Evolutionary conservation across 2,888 invertebrate genomes (phyloP).

Genomic region (Zaprionus bogoriensis): DNA sequence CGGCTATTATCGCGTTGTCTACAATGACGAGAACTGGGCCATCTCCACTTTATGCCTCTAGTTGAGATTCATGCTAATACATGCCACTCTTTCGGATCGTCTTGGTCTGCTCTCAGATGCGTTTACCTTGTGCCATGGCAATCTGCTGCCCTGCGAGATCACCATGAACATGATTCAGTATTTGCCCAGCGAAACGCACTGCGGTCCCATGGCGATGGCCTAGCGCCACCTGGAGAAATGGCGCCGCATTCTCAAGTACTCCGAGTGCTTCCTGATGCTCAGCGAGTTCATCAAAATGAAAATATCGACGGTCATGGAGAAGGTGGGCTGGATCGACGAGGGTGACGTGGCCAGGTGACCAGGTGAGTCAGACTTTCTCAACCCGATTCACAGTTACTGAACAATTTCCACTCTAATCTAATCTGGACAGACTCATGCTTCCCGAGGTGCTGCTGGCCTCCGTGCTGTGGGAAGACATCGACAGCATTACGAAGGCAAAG

Average conservation of each 20-base stretch:
- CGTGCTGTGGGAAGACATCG: slow-evolving; percentile 82
- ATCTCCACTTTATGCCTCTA: no score
- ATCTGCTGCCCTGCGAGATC: slow-evolving; percentile 82
- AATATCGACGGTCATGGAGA: slow-evolving; percentile 79
- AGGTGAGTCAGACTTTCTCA: no score
- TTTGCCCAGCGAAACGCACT: slow-evolving; percentile 81
- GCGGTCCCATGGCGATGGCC: slow-evolving; percentile 82
- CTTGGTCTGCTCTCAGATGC: slow-evolving; percentile 83
- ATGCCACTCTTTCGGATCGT: slow-evolving; percentile 73
- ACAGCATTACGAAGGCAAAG: slow-evolving; percentile 81
- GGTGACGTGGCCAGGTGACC: slow-evolving; percentile 80
- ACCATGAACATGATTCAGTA: slow-evolving; percentile 83
- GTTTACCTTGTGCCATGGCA: slow-evolving; percentile 83
- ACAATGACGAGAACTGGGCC: slow-evolving; percentile 82
- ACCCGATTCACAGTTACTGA: no score
- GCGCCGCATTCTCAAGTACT: slow-evolving; percentile 83
- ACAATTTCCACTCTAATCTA: neutral
- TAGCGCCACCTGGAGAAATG: slow-evolving; percentile 82
- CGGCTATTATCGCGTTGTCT: slow-evolving; percentile 82
- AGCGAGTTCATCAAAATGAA: slow-evolving; percentile 83
- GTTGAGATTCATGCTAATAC: slow-evolving; percentile 56
- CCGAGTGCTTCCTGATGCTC: slow-evolving; percentile 83
- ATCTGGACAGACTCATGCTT: slow-evolving; percentile 77
- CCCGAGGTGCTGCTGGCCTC: slow-evolving; percentile 82
- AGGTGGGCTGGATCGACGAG: slow-evolving; percentile 81